Evolutionary conservation across 2,888 invertebrate genomes (phyloP).

Genomic region (Adela reaumurella): DNA sequence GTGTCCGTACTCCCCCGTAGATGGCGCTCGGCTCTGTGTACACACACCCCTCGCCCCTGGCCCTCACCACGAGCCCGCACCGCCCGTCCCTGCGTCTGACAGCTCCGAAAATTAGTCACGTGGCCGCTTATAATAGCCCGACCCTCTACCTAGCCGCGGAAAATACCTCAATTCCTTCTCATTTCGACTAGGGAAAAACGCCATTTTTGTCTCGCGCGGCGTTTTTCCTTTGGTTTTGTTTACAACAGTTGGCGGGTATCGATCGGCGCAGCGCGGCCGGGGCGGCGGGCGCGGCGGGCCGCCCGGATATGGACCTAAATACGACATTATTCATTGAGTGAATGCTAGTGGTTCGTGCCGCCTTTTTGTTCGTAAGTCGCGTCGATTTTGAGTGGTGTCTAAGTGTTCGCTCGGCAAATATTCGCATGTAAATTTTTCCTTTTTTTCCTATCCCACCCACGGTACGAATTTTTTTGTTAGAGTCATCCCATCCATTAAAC

Average conservation of each 20-base stretch:
- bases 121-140: conserved; percentile 41
- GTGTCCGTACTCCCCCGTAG: background rate
- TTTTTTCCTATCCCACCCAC: too few relatives aligned
- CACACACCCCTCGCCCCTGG: conserved; percentile 1
- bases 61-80: conserved; percentile 5
- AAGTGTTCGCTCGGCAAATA: too few relatives aligned
- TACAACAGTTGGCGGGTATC: conserved; percentile 52
- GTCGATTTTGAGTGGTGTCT: background rate
- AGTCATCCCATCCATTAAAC: too few relatives aligned
- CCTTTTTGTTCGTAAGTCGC: conserved; percentile 10
- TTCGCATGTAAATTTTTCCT: too few relatives aligned
- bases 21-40: background rate
- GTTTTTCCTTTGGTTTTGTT: conserved; percentile 30
- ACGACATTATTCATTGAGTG: conserved; percentile 36
- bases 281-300: background rate
- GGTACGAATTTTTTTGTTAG: too few relatives aligned
- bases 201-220: conserved; percentile 35
- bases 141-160: conserved; percentile 7
- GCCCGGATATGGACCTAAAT: conserved; percentile 34
- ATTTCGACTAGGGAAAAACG: conserved; percentile 8
- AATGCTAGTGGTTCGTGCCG: conserved; percentile 24
- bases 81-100: conserved; percentile 37
- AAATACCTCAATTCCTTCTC: background rate
- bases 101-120: conserved; percentile 54
- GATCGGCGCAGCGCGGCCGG: conserved; percentile 21